These are phyloP conservation scores for Eupeodes luniger DNA, from an alignment of 2,888 invertebrate genomes.

Conservation along the genomic window DNA sequence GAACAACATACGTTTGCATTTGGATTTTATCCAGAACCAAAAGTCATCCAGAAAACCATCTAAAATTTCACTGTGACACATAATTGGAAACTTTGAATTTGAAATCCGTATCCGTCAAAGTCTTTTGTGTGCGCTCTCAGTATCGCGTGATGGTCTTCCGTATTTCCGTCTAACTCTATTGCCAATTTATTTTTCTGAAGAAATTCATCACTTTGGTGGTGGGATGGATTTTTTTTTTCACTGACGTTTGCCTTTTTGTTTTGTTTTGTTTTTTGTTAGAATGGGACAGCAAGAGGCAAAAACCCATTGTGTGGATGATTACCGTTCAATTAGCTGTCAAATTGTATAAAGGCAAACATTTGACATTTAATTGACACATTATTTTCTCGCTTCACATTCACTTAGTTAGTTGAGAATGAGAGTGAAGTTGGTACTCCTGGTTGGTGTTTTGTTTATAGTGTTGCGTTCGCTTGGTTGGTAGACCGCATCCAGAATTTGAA, in stretches of 20 bases:
- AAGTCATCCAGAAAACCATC: not conserved
- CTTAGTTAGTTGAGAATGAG: not conserved
- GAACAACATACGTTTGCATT: not conserved
- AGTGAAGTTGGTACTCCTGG: not conserved
- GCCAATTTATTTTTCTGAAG: not conserved
- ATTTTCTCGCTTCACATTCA: conserved; percentile 49
- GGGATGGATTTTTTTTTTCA: not conserved
- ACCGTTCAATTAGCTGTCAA: conserved; percentile 58
- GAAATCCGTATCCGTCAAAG: not conserved
- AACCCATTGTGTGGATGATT: conserved; percentile 24
- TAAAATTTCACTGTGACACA: conserved; percentile 14
- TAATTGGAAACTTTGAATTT: not conserved
- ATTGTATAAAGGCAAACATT: conserved; percentile 40
- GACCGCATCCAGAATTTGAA: conserved; percentile 22
- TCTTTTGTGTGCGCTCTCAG: not conserved
- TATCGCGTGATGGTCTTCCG: not conserved
- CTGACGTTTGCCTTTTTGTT: not conserved
- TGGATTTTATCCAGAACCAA: not conserved
- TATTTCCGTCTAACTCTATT: conserved; percentile 4
- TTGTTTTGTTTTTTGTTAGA: not conserved
- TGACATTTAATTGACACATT: conserved; percentile 69
- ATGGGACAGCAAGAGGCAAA: not conserved
- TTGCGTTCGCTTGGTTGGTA: conserved; percentile 14
- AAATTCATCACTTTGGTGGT: not conserved
- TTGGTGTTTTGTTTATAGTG: not conserved